phyloP scores from a whole-genome alignment of 2,113 vertebrate species.

The Calcarius ornatus region DNA sequence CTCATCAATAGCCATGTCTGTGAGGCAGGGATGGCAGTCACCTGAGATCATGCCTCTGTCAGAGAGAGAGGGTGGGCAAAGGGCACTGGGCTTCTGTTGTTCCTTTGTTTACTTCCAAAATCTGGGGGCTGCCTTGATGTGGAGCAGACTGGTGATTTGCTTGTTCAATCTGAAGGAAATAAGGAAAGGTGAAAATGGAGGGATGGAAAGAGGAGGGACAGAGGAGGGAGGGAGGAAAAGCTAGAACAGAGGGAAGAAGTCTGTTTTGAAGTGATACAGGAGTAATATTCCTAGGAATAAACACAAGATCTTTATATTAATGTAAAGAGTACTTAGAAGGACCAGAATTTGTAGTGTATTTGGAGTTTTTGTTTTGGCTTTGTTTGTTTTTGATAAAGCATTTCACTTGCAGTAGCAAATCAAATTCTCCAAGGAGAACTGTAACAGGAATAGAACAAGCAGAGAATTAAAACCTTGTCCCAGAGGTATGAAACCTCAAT shows the following conservation, averaged over 20 bases:
- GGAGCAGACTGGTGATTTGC: neutral
- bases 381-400: neutral
- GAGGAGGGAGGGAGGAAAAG: neutral
- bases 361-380: neutral
- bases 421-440: constrained; percentile 7
- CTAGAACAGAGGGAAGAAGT: neutral
- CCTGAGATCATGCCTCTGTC: neutral
- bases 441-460: neutral
- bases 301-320: neutral
- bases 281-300: neutral
- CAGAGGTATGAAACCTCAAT: neutral
- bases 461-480: constrained; percentile 22
- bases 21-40: accelerated
- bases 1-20: neutral
- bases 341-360: neutral
- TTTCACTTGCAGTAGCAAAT: constrained; percentile 18
- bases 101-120: neutral
- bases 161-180: neutral
- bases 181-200: neutral
- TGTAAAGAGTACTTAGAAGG: neutral
- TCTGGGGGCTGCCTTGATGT: neutral
- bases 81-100: neutral
- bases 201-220: neutral
- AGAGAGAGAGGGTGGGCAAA: neutral
- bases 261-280: neutral